Conservation (phyloP, 2,888 invertebrate species). For the Ichneumoninae sp. region DNA sequence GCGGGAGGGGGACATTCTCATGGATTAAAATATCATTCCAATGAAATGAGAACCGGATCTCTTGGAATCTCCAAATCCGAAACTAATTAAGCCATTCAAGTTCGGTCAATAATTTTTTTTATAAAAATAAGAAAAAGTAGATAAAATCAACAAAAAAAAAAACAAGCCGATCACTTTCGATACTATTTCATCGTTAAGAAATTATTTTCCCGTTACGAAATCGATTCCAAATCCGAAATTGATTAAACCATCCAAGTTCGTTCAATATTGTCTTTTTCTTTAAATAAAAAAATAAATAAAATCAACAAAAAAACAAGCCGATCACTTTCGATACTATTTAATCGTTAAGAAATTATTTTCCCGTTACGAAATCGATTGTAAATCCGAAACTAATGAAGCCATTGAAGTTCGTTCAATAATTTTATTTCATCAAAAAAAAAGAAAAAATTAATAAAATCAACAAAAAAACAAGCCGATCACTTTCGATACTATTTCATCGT, state of each 20-base stretch:
- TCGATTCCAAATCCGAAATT: background rate
- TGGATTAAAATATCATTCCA: slow-evolving; percentile 51
- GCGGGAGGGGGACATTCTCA: slow-evolving; percentile 43
- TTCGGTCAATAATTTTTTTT: background rate
- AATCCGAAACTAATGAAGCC: slow-evolving; percentile 23
- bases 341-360: no score
- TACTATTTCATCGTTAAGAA: background rate
- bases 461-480: slow-evolving; percentile 14
- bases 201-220: slow-evolving; percentile 18
- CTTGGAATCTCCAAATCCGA: background rate
- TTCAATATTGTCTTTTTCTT: no score
- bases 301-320: no score
- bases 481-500: slow-evolving; percentile 7
- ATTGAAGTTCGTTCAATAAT: slow-evolving; percentile 11
- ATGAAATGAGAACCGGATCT: slow-evolving; percentile 49
- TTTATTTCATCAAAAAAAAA: no score
- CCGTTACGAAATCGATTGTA: no score
- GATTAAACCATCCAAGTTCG: no score
- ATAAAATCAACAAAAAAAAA: background rate
- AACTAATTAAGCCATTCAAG: slow-evolving; percentile 18
- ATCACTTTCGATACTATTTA: no score
- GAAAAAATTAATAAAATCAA: background rate
- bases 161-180: slow-evolving; percentile 17
- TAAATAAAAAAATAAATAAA: no score
- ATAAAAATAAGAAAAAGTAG: background rate